A percentile compares a stretch with the other conserved stretches of the same genome.
Conservation (phyloP, 2,888 invertebrate genomes). For the Standfussiana lucernea region DNA sequence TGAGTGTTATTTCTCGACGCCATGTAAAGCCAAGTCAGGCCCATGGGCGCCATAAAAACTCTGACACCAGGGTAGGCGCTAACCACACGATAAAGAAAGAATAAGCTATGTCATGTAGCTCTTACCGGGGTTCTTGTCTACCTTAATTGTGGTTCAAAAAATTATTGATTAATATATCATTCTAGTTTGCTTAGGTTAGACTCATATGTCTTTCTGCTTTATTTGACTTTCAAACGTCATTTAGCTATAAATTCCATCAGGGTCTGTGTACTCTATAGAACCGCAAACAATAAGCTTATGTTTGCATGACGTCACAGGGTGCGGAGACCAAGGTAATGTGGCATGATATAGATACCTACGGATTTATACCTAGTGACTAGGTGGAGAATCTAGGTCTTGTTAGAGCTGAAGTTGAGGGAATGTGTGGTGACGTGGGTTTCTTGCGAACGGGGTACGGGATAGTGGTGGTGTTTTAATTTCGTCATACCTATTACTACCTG, state of each 20-base stretch:
- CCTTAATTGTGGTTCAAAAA: no score
- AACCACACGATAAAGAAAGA: no score
- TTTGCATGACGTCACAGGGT: slow-evolving; percentile 50
- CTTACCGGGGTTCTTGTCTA: no score
- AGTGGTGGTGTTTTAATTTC: not conserved
- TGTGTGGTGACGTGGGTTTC: slow-evolving; percentile 4
- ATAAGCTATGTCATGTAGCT: no score
- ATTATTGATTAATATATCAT: no score
- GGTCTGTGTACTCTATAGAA: slow-evolving; percentile 34
- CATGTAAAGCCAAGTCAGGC: no score
- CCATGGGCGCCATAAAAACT: no score
- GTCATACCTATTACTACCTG: not conserved
- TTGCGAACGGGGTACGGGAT: not conserved
- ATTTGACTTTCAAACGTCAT: not conserved
- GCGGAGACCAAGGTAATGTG: slow-evolving; percentile 50
- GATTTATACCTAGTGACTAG: slow-evolving; percentile 23
- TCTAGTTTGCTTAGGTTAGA: no score
- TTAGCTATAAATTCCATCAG: slow-evolving; percentile 22
- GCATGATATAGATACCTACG: slow-evolving; percentile 18
- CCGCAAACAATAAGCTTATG: slow-evolving; percentile 48
- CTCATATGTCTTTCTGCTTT: not conserved
- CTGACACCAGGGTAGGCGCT: no score
- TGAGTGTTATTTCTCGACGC: no score
- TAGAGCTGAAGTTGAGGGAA: not conserved
- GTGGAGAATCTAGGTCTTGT: slow-evolving; percentile 48